A percentile compares a stretch with the other conserved stretches of the same genome.
Evolutionary conservation across 2,113 vertebrate genomes (phyloP).

Genomic region (Xiphophorus hellerii): DNA sequence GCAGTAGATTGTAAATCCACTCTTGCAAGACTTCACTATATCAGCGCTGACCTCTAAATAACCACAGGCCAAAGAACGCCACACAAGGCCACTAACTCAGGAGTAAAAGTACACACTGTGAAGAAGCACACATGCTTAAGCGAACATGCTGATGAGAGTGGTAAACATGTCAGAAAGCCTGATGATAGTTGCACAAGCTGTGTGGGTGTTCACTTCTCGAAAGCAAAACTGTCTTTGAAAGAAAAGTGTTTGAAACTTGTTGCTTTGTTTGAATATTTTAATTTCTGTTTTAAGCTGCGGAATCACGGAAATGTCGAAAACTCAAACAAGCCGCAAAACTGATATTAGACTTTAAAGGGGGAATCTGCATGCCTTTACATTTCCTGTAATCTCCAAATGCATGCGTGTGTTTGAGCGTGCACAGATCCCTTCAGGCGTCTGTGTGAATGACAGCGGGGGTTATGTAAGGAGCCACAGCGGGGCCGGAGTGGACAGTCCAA

Average conservation of each 20-base stretch:
- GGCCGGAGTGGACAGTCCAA: conserved; percentile 82
- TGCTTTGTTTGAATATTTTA: conserved; percentile 24
- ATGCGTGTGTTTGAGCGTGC: conserved; percentile 32
- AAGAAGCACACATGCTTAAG: conserved; percentile 61
- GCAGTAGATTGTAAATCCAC: conserved; percentile 72
- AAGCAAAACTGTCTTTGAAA: conserved; percentile 8
- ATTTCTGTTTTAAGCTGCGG: not conserved
- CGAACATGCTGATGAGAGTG: conserved; percentile 62
- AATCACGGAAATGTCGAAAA: not conserved
- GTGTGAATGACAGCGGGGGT: conserved; percentile 83
- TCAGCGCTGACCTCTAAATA: conserved; percentile 74
- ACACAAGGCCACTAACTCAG: conserved; percentile 59
- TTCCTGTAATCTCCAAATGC: conserved; percentile 31
- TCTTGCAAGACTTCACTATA: conserved; percentile 68
- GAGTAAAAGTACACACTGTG: conserved; percentile 44
- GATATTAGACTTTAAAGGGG: conserved; percentile 3
- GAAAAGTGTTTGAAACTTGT: conserved; percentile 9
- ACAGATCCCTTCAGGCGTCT: conserved; percentile 72
- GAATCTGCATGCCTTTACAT: conserved; percentile 37
- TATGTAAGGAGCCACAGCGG: conserved; percentile 84
- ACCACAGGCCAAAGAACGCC: conserved; percentile 71
- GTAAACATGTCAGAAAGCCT: conserved; percentile 64
- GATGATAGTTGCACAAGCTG: conserved; percentile 56
- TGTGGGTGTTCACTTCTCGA: conserved; percentile 56
- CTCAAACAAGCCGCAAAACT: conserved; percentile 1